Evolutionary conservation across 2,888 invertebrate species (phyloP).

Genomic region (Heliconius cydno): DNA sequence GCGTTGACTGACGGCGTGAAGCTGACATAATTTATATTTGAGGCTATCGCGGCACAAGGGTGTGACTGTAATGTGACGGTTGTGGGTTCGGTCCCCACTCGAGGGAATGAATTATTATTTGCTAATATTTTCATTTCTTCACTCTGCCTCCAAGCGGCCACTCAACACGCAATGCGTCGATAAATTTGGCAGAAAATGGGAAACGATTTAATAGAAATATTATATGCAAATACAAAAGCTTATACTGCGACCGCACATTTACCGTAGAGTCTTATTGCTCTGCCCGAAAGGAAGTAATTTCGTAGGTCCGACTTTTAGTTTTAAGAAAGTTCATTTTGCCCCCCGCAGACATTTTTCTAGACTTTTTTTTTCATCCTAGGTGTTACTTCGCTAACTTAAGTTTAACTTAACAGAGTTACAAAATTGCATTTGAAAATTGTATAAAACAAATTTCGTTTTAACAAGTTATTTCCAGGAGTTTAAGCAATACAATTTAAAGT

Average conservation of each 20-base stretch:
- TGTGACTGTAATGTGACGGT: no score
- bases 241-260: slow-evolving; percentile 46
- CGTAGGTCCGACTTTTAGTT: slow-evolving; percentile 82
- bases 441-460: slow-evolving; percentile 47
- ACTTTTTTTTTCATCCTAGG: slow-evolving; percentile 57
- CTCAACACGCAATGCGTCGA: no score
- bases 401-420: slow-evolving; percentile 50
- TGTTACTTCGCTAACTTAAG: slow-evolving; percentile 55
- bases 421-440: slow-evolving; percentile 46
- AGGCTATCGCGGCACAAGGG: no score
- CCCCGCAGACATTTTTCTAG: slow-evolving; percentile 72
- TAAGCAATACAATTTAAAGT: slow-evolving; percentile 45
- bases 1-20: no score
- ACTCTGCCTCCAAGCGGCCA: no score
- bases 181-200: no score
- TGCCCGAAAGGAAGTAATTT: slow-evolving; percentile 81
- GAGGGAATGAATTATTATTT: no score
- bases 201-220: neutral
- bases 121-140: no score
- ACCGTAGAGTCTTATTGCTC: slow-evolving; percentile 82
- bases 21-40: no score
- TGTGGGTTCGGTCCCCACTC: no score
- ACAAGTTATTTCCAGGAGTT: slow-evolving; percentile 43
- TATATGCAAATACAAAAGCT: slow-evolving; percentile 38
- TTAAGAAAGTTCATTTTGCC: slow-evolving; percentile 80